Percentiles rank a stretch among this genome's conserved stretches.
phyloP scores from a whole-genome alignment of 2,888 invertebrate species.

The Leptinotarsa peninsularis region DNA sequence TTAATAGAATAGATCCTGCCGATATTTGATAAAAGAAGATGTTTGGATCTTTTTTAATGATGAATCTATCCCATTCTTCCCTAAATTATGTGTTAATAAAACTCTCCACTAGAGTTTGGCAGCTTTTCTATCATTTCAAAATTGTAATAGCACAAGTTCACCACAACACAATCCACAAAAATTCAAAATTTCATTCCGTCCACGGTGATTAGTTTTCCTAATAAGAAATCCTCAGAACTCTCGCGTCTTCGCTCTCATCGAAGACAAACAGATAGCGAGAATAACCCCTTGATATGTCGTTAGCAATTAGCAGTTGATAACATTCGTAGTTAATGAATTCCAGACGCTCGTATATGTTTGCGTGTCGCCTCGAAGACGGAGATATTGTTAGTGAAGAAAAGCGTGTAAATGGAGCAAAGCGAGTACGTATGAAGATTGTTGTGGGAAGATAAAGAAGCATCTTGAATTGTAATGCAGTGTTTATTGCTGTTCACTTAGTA shows the following conservation, averaged over 20 bases:
- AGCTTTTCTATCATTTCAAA: too few species aligned
- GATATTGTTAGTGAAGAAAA: constrained; percentile 13
- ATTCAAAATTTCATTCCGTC: background rate
- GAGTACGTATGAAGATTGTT: constrained; percentile 13
- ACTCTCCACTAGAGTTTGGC: too few species aligned
- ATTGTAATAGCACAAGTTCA: background rate
- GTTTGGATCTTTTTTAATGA: too few species aligned
- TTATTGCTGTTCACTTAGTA: constrained; percentile 7
- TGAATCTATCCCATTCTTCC: too few species aligned
- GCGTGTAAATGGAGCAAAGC: constrained; percentile 7
- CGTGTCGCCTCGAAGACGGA: constrained; percentile 19
- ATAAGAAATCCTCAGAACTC: constrained; percentile 7
- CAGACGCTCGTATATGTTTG: constrained; percentile 29
- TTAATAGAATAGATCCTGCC: too few species aligned
- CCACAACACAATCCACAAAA: background rate
- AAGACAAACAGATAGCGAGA: constrained; percentile 37
- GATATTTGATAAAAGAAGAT: too few species aligned
- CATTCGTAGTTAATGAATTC: constrained; percentile 42
- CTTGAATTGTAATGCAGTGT: constrained; percentile 8
- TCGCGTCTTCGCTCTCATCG: constrained; percentile 16
- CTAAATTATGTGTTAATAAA: too few species aligned
- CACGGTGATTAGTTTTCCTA: constrained; percentile 16
- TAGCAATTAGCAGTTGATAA: constrained; percentile 45
- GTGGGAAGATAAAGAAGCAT: constrained; percentile 9
- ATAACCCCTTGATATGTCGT: constrained; percentile 41